phyloP scores from a whole-genome alignment of 1,140 invertebrate species.

The Ganaspis sp. region DNA sequence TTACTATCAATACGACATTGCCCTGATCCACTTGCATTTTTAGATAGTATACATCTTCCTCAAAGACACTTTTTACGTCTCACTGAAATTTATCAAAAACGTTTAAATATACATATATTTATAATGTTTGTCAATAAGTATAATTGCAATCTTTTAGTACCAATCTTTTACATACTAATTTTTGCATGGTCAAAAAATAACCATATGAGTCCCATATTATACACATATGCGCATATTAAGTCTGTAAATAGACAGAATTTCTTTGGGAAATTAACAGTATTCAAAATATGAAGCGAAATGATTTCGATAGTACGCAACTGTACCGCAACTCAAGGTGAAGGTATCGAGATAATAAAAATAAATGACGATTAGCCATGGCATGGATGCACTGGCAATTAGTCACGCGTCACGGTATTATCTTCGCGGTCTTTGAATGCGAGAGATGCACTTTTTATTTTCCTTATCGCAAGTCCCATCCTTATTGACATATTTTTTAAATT shows the following conservation, averaged over 20 bases:
- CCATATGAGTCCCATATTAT: too few species aligned
- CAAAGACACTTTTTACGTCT: neutral
- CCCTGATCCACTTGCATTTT: constrained; percentile 17
- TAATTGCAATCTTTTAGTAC: too few species aligned
- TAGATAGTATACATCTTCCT: neutral
- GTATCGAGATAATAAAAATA: constrained; percentile 25
- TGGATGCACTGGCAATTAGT: constrained; percentile 26
- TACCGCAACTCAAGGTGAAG: constrained; percentile 22
- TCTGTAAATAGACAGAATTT: too few species aligned
- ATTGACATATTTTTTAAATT: neutral
- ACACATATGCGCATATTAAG: too few species aligned
- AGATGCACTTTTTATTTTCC: constrained; percentile 9
- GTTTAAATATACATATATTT: too few species aligned
- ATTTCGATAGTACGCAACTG: constrained; percentile 8
- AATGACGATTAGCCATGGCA: constrained; percentile 27
- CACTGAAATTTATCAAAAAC: neutral
- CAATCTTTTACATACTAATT: too few species aligned
- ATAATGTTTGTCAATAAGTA: too few species aligned
- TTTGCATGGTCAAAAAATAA: too few species aligned
- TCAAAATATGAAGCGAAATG: neutral
- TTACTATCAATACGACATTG: neutral
- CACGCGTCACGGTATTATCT: constrained; percentile 21
- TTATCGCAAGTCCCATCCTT: neutral
- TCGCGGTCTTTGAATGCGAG: constrained; percentile 14
- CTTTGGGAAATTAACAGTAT: too few species aligned